Evolutionary conservation across 2,797 vertebrate species (phyloP).

Genomic region (Betta splendens): DNA sequence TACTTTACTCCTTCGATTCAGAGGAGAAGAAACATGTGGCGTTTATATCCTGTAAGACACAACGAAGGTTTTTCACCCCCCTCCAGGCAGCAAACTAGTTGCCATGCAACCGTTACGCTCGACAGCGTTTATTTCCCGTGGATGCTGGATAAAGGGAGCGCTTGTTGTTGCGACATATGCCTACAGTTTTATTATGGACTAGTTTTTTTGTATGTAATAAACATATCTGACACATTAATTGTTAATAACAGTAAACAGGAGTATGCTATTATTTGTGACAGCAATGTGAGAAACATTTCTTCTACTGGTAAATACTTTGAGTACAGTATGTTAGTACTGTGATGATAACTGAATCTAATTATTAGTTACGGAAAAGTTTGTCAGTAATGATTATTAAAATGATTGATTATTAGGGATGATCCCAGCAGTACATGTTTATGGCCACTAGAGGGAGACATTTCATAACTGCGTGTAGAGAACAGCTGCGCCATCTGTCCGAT

Average conservation of each 20-base stretch:
- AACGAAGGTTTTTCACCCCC: not conserved
- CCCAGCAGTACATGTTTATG: too few species aligned
- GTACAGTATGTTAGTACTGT: too few species aligned
- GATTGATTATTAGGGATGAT: too few species aligned
- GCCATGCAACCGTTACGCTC: slow-evolving; percentile 19
- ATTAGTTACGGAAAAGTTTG: too few species aligned
- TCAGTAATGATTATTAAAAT: too few species aligned
- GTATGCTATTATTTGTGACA: too few species aligned
- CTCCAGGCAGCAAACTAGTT: accelerated
- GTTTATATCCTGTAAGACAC: not conserved
- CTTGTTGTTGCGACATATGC: not conserved
- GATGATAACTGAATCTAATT: too few species aligned
- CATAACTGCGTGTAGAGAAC: slow-evolving; percentile 42
- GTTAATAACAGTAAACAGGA: too few species aligned
- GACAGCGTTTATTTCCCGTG: not conserved
- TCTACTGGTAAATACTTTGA: too few species aligned
- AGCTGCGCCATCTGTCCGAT: slow-evolving; percentile 37
- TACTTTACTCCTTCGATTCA: not conserved
- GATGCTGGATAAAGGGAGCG: not conserved
- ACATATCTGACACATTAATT: too few species aligned
- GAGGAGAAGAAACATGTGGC: not conserved
- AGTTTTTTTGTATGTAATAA: too few species aligned
- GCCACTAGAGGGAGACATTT: slow-evolving; percentile 76
- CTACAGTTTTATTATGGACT: not conserved
- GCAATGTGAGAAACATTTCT: too few species aligned